These are phyloP conservation scores for Rhagonycha lutea DNA, from an alignment of 2,888 invertebrate genomes.

Conservation along the genomic window DNA sequence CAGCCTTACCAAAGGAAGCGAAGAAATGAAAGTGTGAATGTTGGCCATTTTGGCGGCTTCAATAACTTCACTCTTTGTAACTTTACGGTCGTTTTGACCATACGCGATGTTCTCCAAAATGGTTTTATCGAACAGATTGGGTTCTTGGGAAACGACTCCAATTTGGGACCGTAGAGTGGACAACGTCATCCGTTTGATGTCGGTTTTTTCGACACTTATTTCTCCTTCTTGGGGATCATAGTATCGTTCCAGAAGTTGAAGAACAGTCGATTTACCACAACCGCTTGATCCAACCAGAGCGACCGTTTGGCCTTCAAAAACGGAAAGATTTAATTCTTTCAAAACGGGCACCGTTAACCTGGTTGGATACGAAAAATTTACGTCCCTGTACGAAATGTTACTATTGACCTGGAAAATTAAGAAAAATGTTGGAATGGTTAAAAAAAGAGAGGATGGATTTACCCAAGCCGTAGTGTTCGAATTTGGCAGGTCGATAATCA, in stretches of 20 bases:
- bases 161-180: slow-evolving; percentile 69
- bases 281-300: slow-evolving; percentile 84
- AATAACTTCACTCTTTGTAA: slow-evolving; percentile 74
- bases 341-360: slow-evolving; percentile 72
- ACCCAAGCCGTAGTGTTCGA: slow-evolving; percentile 46
- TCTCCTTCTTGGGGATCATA: slow-evolving; percentile 75
- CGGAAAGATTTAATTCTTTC: slow-evolving; percentile 65
- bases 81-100: slow-evolving; percentile 74
- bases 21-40: slow-evolving; percentile 81
- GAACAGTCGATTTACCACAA: slow-evolving; percentile 87
- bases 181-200: slow-evolving; percentile 41
- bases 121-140: slow-evolving; percentile 84
- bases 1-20: slow-evolving; percentile 71
- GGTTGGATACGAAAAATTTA: slow-evolving; percentile 79
- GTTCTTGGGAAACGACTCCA: slow-evolving; percentile 92
- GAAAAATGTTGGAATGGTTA: background rate
- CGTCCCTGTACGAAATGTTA: slow-evolving; percentile 69
- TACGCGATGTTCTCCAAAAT: slow-evolving; percentile 92
- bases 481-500: slow-evolving; percentile 55
- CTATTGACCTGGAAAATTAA: slow-evolving; percentile 58
- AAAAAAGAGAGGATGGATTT: slow-evolving; percentile 21
- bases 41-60: slow-evolving; percentile 82
- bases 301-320: slow-evolving; percentile 70
- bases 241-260: slow-evolving; percentile 81
- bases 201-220: slow-evolving; percentile 53